phyloP scores from a whole-genome alignment of 2,113 vertebrate species.

The Neomonachus schauinslandi region DNA sequence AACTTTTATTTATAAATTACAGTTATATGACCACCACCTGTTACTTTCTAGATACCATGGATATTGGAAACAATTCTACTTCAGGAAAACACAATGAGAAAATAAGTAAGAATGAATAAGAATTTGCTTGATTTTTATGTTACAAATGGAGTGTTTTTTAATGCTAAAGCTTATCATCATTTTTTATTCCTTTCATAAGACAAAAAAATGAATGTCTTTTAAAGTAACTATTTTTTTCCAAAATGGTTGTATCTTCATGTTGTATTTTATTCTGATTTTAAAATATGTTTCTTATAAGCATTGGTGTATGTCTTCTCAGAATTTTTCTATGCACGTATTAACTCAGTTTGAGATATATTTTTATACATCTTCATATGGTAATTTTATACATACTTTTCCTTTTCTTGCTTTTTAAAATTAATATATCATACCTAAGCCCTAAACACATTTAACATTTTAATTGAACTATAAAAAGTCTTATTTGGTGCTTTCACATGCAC shows the following conservation, averaged over 20 bases:
- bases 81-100: not conserved
- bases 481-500: not conserved
- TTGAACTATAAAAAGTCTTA: not conserved
- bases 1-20: not conserved
- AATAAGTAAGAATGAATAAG: slow-evolving; percentile 61
- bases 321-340: not conserved
- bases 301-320: not conserved
- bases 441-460: not conserved
- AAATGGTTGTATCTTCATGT: not conserved
- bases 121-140: slow-evolving; percentile 49
- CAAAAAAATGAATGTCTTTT: slow-evolving; percentile 1
- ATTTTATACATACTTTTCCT: not conserved
- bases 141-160: slow-evolving; percentile 13
- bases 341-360: not conserved
- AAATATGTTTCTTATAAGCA: not conserved
- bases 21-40: slow-evolving; percentile 35
- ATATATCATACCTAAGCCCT: not conserved
- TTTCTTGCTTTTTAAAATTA: not conserved
- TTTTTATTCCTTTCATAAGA: not conserved
- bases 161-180: not conserved
- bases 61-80: not conserved
- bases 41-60: slow-evolving; percentile 57
- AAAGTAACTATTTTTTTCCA: slow-evolving; percentile 25
- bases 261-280: slow-evolving; percentile 40
- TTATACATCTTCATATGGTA: not conserved